These are phyloP conservation scores for Dinothrombium tinctorium DNA, from an alignment of 1,140 invertebrate genomes.

Conservation along the genomic window DNA sequence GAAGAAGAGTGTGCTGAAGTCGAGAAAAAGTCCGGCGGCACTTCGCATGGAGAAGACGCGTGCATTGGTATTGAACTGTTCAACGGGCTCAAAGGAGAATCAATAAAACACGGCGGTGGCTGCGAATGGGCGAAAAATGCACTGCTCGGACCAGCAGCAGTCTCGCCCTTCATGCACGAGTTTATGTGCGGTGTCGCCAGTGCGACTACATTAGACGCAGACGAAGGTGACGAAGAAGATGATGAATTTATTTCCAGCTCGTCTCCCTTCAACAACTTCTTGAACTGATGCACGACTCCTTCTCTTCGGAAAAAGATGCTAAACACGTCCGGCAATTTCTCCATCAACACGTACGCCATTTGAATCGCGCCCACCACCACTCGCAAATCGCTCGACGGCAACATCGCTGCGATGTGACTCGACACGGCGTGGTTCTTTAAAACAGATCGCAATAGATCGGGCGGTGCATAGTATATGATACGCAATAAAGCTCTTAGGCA, in stretches of 20 bases:
- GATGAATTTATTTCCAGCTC: not conserved
- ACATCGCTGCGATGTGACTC: constrained; percentile 90
- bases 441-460: constrained; percentile 35
- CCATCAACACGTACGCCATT: constrained; percentile 87
- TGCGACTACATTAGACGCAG: not conserved
- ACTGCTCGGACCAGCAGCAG: not conserved
- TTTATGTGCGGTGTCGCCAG: not conserved
- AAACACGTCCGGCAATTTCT: constrained; percentile 79
- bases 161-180: not conserved
- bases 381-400: constrained; percentile 77
- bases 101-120: not conserved
- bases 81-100: not conserved
- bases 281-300: constrained; percentile 75
- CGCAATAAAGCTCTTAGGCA: constrained; percentile 78
- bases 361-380: constrained; percentile 92
- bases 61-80: not conserved
- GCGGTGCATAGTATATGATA: constrained; percentile 70
- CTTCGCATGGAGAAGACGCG: not conserved
- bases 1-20: not conserved
- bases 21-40: not conserved
- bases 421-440: constrained; percentile 80
- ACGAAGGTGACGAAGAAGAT: not conserved
- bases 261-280: constrained; percentile 29
- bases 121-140: not conserved
- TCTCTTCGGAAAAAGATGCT: constrained; percentile 79